Evolutionary conservation across 2,113 vertebrate species (phyloP).

Genomic region (Electrona antarctica): DNA sequence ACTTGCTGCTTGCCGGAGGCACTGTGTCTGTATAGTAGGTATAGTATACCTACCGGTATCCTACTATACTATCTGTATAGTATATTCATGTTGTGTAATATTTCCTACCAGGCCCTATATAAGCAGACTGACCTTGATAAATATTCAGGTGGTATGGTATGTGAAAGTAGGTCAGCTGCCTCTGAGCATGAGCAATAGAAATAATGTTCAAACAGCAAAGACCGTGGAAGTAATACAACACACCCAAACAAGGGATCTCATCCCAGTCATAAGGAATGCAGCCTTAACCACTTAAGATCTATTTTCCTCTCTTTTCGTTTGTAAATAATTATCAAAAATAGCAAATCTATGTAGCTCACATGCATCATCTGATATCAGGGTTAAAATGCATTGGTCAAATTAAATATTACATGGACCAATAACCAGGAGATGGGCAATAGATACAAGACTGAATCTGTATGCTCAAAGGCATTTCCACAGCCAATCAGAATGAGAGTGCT

Average conservation of each 20-base stretch:
- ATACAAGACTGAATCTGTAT: not conserved
- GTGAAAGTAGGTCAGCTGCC: slow-evolving; percentile 71
- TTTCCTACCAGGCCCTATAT: slow-evolving; percentile 10
- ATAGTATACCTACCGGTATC: no score
- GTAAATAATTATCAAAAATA: no score
- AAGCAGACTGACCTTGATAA: slow-evolving; percentile 66
- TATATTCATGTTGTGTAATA: slow-evolving; percentile 9
- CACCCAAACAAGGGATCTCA: slow-evolving; percentile 3
- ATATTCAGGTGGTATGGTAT: slow-evolving; percentile 69
- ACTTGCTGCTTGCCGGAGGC: not conserved
- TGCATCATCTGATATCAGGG: no score
- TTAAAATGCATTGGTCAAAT: not conserved
- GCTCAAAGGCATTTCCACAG: not conserved
- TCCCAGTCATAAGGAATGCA: not conserved
- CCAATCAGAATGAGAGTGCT: not conserved
- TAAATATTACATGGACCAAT: not conserved
- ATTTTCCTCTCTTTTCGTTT: no score
- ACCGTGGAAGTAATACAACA: slow-evolving; percentile 7
- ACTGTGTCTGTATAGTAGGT: slow-evolving; percentile 1
- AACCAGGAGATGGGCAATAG: not conserved
- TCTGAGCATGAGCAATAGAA: slow-evolving; percentile 14
- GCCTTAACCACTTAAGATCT: not conserved
- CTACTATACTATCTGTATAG: no score
- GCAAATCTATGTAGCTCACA: no score
- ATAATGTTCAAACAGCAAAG: slow-evolving; percentile 12